Percentiles rank a stretch among this genome's conserved stretches.
Conservation (phyloP, 1,140 invertebrate genomes). For the Hesperophylax magnus region DNA sequence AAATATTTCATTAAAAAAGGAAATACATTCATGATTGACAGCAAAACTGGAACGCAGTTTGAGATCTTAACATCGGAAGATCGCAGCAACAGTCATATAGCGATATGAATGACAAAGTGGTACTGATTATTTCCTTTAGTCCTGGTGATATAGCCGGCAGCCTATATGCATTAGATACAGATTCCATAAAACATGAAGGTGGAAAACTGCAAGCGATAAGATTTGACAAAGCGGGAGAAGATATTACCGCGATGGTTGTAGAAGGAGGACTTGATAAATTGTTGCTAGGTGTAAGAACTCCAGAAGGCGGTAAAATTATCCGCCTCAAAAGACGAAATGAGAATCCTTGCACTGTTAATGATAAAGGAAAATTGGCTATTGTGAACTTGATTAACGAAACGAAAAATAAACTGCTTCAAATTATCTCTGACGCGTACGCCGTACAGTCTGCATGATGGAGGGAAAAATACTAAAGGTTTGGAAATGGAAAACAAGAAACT, state of each 20-base stretch:
- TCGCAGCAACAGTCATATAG: slow-evolving; percentile 19
- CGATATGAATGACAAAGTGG: slow-evolving; percentile 7
- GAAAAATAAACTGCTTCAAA: slow-evolving; percentile 7
- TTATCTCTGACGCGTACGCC: neutral
- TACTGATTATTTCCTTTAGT: slow-evolving; percentile 24
- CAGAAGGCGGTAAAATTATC: slow-evolving; percentile 19
- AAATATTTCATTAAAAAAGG: slow-evolving; percentile 18
- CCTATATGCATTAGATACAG: slow-evolving; percentile 29
- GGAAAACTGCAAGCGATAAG: neutral
- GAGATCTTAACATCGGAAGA: slow-evolving; percentile 36
- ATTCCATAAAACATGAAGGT: neutral
- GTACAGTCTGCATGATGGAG: no score
- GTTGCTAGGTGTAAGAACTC: slow-evolving; percentile 20
- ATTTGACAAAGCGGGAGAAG: neutral
- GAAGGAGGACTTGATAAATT: slow-evolving; percentile 4
- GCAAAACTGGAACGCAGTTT: slow-evolving; percentile 6
- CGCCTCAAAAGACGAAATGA: slow-evolving; percentile 14
- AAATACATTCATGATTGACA: slow-evolving; percentile 18
- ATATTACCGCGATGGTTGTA: neutral
- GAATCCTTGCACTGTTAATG: slow-evolving; percentile 10
- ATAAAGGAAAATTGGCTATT: neutral
- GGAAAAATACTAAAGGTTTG: neutral
- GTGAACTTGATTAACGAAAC: slow-evolving; percentile 7
- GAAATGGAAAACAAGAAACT: slow-evolving; percentile 7
- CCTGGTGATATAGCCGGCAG: slow-evolving; percentile 18